phyloP scores from a whole-genome alignment of 1,140 invertebrate genomes.

The Doryteuthis pealeii region DNA sequence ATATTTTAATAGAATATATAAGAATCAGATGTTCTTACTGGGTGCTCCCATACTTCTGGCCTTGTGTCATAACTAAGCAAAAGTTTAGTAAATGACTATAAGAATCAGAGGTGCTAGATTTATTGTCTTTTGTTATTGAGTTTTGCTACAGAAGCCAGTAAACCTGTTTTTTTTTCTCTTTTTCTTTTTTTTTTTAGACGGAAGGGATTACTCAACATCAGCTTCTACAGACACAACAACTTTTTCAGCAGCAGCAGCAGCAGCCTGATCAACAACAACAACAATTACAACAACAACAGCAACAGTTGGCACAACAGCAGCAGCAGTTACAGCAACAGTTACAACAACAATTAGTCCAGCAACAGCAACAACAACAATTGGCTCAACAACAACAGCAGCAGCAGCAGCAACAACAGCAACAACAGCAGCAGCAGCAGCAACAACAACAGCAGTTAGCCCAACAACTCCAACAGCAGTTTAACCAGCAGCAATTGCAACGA shows the following conservation, averaged over 20 bases:
- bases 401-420: neutral
- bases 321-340: neutral
- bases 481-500: constrained; percentile 24
- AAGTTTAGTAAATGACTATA: too few species aligned
- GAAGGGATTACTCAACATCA: neutral
- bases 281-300: neutral
- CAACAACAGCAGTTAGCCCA: constrained; percentile 33
- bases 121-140: too few species aligned
- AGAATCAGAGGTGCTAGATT: too few species aligned
- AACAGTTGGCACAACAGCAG: neutral
- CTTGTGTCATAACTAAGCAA: too few species aligned
- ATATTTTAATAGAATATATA: too few species aligned
- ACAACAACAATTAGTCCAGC: neutral
- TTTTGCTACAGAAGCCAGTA: too few species aligned
- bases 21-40: too few species aligned
- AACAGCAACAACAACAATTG: neutral
- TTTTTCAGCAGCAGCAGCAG: neutral
- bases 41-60: too few species aligned
- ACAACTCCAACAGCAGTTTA: constrained; percentile 26
- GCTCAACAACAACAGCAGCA: neutral
- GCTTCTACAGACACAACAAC: neutral
- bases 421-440: constrained; percentile 15
- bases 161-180: too few species aligned
- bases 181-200: too few species aligned
- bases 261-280: neutral